Evolutionary conservation across 2,888 invertebrate species (phyloP), one percentile per base, ranked within the genome.

Genomic region (Drosophila cognata): DNA sequence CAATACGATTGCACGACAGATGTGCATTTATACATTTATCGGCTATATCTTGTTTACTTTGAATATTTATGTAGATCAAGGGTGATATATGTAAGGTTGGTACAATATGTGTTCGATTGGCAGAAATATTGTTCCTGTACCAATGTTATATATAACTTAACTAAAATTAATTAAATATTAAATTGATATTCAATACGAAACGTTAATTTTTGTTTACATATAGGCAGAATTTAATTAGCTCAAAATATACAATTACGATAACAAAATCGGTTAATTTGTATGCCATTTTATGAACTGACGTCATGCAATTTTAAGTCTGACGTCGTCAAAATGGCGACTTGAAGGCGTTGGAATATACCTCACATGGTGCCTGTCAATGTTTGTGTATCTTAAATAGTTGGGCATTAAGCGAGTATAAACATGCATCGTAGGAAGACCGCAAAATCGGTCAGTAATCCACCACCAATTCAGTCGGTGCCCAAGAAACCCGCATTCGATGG

Each of bases 361-460:
- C 16, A 52, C 51, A 36, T 61, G 16, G n/a, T 13, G 41, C 18
- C 29, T 36, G 0, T 29, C 2, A 21, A n/a, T 36, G 8, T 61
- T 11, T 46, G 21, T 60, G 60, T 65, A 57, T 79, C 71, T 60
- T 60, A 57, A 51, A 48, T 31, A 56, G 28, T 25, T 48, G 70
- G 65, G 72, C 68, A 61, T 69, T 64, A 52, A 68, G 41, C 48
- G 43, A 21, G 67, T n/a, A 33, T 58, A 79, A 74, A 33, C 28
- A 92, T 92, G 92, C 81, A 81, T 4, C 91, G 88, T 62, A 81
- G 88, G 46, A 90, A 85, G 58, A 76, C 80, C 4, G 66, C 87
- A 0, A 92, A 91, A 69, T 84, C 90, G 0, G 43, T 89, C 5
- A 90, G 78, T 36, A 90, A 89, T 50, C 84, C 84, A 8, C 79